Base-by-base conservation (phyloP, 2,888 invertebrate species). In the Euclidia mi region DNA sequence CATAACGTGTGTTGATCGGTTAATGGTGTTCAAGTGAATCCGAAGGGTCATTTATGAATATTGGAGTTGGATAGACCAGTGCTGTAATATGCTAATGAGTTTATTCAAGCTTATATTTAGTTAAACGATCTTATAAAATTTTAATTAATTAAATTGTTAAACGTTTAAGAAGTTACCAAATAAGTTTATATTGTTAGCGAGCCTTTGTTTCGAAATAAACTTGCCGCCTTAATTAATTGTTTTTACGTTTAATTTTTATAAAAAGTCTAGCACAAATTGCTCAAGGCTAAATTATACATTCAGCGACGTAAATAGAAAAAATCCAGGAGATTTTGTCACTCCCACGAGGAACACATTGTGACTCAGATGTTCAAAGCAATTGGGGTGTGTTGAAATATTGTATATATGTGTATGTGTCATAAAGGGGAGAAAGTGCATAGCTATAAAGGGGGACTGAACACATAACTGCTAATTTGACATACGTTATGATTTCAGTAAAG, bases 1-100 rank as follows among this genome's bases (percentile, higher is more conserved):
- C 53, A 58, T 73, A 65, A 75, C 60, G 61, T 73, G 65, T 72
- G 78, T 69, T 76, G 76, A 78, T 81, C 73, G 72, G 75, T 65
- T 73, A 75, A 75, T 69, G 66, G 65, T 65, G 65, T 71, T 69
- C 62, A 63, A 60, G 68, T 70, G 69, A 65, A 69, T 70, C 67
- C 56, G 2, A 71, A 73, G 52, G 63, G 63, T 65, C 67, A 64
- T 68, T 74, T 66, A 75, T 65, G 71, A 70, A 76, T 73, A 75
- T 71, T 58, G 48, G 46, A 64, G 65, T 58, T 57, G 15, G 41
- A 50, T 47, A 66, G 31, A 28, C 51, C 3, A 65, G 56, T 50
- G 58, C 6, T 37, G 56, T 56, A 71, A 72, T 65, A 71, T n/a
- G 56, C 48, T 71, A 71, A 78, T 71, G 67, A 76, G 67, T 69